Evolutionary conservation across 2,888 invertebrate genomes (phyloP).

Genomic region (Erpobdella octoculata): DNA sequence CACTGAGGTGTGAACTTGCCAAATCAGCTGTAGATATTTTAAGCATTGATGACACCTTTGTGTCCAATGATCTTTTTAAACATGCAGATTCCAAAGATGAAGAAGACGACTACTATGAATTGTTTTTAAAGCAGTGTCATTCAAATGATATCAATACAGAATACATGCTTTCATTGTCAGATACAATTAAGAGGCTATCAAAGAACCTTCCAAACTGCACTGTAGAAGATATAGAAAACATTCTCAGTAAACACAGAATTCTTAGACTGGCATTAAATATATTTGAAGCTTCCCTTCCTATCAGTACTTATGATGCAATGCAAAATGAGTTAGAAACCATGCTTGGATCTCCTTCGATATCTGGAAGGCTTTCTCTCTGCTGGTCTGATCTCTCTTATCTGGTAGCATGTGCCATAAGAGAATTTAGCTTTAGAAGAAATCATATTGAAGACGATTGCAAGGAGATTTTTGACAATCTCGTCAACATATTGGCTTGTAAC

Average conservation of each 20-base stretch:
- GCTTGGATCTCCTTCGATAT: too few species aligned
- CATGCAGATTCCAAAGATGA: too few species aligned
- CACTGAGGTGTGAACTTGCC: too few species aligned
- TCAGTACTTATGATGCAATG: not conserved
- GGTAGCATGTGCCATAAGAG: not conserved
- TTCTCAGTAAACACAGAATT: not conserved
- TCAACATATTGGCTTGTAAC: not conserved
- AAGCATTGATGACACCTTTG: too few species aligned
- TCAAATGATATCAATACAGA: too few species aligned
- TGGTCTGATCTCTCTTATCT: not conserved
- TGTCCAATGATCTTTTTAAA: too few species aligned
- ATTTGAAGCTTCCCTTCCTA: conserved; percentile 3
- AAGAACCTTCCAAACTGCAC: not conserved
- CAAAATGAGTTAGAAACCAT: not conserved
- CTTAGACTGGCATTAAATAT: not conserved
- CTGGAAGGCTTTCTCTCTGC: too few species aligned
- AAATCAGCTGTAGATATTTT: too few species aligned
- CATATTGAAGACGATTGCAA: too few species aligned
- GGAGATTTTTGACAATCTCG: not conserved
- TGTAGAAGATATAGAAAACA: not conserved
- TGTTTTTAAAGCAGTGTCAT: too few species aligned
- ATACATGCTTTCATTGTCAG: not conserved
- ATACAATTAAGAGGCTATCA: not conserved
- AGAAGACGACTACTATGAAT: too few species aligned
- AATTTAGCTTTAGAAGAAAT: not conserved